Evolutionary conservation across 2,888 invertebrate species (phyloP).

Genomic region (Leptinotarsa rubiginosa): DNA sequence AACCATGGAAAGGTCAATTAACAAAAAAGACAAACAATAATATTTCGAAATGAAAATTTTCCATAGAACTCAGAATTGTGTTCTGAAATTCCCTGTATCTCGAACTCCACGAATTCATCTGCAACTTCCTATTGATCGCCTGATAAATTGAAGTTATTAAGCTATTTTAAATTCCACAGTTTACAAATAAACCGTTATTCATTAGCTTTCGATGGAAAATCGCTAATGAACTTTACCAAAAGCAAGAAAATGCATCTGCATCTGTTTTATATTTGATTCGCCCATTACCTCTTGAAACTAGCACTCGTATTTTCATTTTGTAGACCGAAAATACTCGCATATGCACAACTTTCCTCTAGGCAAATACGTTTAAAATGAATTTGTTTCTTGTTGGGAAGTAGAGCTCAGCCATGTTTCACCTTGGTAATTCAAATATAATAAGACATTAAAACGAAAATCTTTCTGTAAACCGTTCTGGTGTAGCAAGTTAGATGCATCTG

Average conservation of each 20-base stretch:
- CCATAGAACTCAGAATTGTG: no score
- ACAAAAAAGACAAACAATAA: no score
- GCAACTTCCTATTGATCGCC: conserved; percentile 2
- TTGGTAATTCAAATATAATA: conserved; percentile 1
- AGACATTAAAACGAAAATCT: not conserved
- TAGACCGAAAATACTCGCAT: not conserved
- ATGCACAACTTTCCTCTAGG: not conserved
- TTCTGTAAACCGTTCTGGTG: conserved; percentile 14
- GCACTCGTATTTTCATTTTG: not conserved
- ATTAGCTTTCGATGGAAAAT: conserved; percentile 10
- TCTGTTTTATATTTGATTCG: conserved; percentile 8
- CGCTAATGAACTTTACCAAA: not conserved
- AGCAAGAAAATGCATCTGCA: not conserved
- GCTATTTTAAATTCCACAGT: conserved; percentile 7
- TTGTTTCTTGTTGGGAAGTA: not conserved
- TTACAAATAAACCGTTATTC: conserved; percentile 1
- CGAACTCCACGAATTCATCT: not conserved
- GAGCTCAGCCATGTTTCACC: not conserved
- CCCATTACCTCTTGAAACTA: not conserved
- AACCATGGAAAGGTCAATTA: no score
- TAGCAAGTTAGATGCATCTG: conserved; percentile 14
- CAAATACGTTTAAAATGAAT: not conserved
- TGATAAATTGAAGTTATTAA: conserved; percentile 8
- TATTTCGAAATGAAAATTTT: no score
- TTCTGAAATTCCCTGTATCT: not conserved